Evolutionary conservation across 2,888 invertebrate species (phyloP).

Genomic region (Bombylius discolor): DNA sequence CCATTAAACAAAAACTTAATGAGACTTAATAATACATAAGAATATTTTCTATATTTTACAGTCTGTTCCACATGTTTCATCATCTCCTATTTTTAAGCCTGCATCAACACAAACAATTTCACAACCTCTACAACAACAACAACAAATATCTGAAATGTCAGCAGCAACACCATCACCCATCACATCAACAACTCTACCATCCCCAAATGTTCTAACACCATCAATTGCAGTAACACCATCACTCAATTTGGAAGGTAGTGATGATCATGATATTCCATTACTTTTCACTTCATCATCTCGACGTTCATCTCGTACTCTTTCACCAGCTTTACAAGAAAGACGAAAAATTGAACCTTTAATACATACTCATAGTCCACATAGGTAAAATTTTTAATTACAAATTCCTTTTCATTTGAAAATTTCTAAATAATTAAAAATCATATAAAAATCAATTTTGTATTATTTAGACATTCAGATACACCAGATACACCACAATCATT

Average conservation of each 20-base stretch:
- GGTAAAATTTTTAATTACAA: slow-evolving; percentile 1
- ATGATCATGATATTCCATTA: slow-evolving; percentile 26
- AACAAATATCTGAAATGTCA: neutral
- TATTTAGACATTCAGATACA: slow-evolving; percentile 5
- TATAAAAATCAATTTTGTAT: neutral
- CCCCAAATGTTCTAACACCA: slow-evolving; percentile 26
- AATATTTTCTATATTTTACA: neutral
- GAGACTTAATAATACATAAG: too few relatives aligned
- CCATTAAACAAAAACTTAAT: too few relatives aligned
- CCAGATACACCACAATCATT: neutral
- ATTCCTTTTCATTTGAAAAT: neutral
- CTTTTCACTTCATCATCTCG: slow-evolving; percentile 23
- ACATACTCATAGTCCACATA: slow-evolving; percentile 11
- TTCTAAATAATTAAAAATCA: neutral
- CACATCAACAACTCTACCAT: slow-evolving; percentile 1
- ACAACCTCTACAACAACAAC: neutral
- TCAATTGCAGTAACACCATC: slow-evolving; percentile 47
- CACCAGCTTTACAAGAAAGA: slow-evolving; percentile 32
- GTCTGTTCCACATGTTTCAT: slow-evolving; percentile 6
- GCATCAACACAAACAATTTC: slow-evolving; percentile 12
- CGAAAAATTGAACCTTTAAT: slow-evolving; percentile 16
- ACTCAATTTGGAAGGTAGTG: slow-evolving; percentile 34
- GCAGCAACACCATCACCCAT: neutral
- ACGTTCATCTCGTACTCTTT: slow-evolving; percentile 31
- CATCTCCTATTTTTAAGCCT: slow-evolving; percentile 12